phyloP scores from a whole-genome alignment of 2,113 vertebrate genomes.

The Equus przewalskii region DNA sequence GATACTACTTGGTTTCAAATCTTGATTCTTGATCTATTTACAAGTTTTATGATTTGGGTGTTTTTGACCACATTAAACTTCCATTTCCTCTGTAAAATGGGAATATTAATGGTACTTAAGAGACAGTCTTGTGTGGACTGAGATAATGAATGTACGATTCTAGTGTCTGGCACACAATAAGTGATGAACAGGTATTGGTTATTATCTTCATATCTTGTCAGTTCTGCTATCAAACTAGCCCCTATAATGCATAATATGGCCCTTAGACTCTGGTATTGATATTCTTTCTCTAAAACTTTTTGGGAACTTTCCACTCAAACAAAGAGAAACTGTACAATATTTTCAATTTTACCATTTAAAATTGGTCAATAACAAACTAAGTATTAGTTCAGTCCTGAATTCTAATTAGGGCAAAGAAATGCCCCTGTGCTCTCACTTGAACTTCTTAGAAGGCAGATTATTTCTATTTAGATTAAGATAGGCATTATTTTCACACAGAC shows the following conservation, averaged over 20 bases:
- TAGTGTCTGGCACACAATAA: not conserved
- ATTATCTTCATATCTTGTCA: not conserved
- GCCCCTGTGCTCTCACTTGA: not conserved
- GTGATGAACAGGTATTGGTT: not conserved
- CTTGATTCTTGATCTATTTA: not conserved
- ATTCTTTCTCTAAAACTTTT: not conserved
- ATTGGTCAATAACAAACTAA: not conserved
- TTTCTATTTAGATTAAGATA: slow-evolving; percentile 47
- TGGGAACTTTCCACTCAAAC: not conserved
- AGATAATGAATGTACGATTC: not conserved
- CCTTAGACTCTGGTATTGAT: not conserved
- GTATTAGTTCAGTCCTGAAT: not conserved
- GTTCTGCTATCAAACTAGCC: not conserved
- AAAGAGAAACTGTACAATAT: not conserved
- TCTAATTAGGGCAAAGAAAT: not conserved
- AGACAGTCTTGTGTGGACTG: not conserved
- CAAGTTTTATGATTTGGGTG: not conserved
- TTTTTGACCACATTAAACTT: not conserved
- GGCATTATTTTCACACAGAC: slow-evolving; percentile 3
- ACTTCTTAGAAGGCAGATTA: not conserved
- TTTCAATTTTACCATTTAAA: not conserved
- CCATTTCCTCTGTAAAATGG: not conserved
- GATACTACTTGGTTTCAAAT: not conserved
- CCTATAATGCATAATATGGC: not conserved
- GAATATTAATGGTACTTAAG: not conserved